These are phyloP conservation scores for Brachymystax lenok DNA, from an alignment of 2,797 vertebrate genomes.

Conservation along the genomic window DNA sequence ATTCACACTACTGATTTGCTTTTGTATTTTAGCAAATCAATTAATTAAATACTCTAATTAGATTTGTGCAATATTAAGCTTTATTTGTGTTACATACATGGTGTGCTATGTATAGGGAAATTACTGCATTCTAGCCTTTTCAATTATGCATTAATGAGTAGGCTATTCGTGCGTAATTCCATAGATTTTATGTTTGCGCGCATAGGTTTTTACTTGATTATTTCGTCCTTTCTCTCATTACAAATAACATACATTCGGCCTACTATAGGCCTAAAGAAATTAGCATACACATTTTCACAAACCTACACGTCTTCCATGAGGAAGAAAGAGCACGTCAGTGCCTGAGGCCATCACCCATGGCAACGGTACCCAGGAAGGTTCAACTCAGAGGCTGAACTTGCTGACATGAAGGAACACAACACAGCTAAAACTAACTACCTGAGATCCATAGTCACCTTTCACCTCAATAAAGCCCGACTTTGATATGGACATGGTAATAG, in stretches of 20 bases:
- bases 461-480: background rate
- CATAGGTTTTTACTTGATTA: background rate
- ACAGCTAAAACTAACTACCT: background rate
- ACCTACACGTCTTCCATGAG: background rate
- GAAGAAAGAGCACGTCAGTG: background rate
- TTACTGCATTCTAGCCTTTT: background rate
- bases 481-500: background rate
- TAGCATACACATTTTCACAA: too few relatives aligned
- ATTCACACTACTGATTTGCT: background rate
- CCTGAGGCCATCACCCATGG: background rate
- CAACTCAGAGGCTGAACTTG: background rate
- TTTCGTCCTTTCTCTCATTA: background rate
- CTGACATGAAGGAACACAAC: background rate
- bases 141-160: too few relatives aligned
- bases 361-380: constrained; percentile 9
- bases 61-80: background rate
- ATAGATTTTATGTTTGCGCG: background rate
- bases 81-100: background rate
- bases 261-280: too few relatives aligned
- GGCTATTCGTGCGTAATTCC: background rate
- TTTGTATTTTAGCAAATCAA: background rate
- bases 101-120: background rate
- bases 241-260: too few relatives aligned
- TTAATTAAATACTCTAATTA: background rate
- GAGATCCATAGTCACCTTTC: background rate